Evolutionary conservation across 2,797 vertebrate species (phyloP).

Genomic region (Microhierax caerulescens): DNA sequence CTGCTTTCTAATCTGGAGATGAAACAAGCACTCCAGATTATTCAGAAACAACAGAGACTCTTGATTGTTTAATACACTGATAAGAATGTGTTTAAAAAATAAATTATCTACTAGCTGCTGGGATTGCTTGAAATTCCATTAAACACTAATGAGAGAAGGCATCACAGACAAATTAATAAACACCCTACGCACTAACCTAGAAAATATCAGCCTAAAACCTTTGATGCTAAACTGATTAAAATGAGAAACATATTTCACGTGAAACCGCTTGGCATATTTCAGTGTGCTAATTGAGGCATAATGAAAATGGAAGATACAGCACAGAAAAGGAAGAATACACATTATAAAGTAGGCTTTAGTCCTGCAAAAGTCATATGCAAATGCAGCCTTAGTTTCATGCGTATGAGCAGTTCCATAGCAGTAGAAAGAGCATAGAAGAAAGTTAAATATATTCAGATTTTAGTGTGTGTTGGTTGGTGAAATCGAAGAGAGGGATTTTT

Average conservation of each 20-base stretch:
- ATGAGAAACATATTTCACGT: slow-evolving; percentile 55
- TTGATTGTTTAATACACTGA: slow-evolving; percentile 54
- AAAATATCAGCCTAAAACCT: slow-evolving; percentile 61
- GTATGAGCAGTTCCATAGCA: background rate
- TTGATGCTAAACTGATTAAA: slow-evolving; percentile 70
- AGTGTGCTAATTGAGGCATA: slow-evolving; percentile 54
- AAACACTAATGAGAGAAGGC: slow-evolving; percentile 63
- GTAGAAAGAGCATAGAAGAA: background rate
- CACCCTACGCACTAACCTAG: slow-evolving; percentile 34
- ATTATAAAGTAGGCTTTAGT: background rate
- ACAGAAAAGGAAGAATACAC: background rate
- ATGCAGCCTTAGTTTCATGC: background rate
- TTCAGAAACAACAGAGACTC: slow-evolving; percentile 39
- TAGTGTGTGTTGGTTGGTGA: background rate
- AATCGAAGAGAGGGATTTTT: background rate
- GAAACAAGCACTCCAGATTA: slow-evolving; percentile 18
- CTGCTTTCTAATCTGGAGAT: slow-evolving; percentile 22
- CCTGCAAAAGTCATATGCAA: background rate
- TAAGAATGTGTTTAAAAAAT: slow-evolving; percentile 62
- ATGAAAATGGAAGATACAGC: slow-evolving; percentile 40
- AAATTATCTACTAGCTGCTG: slow-evolving; percentile 38
- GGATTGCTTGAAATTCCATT: slow-evolving; percentile 65
- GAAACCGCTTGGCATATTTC: slow-evolving; percentile 36
- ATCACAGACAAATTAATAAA: slow-evolving; percentile 72
- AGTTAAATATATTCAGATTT: background rate